Conservation (phyloP, 2,797 vertebrate genomes). For the Siniperca obscura region DNA sequence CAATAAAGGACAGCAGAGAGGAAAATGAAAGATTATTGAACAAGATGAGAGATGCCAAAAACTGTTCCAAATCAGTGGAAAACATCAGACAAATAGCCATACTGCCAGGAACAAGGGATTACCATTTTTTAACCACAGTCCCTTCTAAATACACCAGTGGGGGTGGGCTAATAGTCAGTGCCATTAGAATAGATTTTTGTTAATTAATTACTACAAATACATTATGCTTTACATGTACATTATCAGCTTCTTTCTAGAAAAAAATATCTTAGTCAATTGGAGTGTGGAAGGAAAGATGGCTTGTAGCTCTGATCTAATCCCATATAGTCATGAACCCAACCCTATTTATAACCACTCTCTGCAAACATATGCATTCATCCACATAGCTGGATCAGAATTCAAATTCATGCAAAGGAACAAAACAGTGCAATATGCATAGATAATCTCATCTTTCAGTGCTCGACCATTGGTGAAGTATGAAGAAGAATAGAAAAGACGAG, state of each 20-base stretch:
- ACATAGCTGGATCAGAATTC: background rate
- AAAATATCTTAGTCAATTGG: background rate
- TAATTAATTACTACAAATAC: background rate
- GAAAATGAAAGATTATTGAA: conserved; percentile 14
- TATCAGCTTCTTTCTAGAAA: background rate
- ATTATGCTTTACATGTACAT: background rate
- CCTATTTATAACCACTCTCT: background rate
- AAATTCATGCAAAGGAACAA: conserved; percentile 18
- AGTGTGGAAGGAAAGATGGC: background rate
- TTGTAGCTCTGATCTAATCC: background rate
- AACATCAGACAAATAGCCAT: background rate
- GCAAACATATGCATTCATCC: conserved; percentile 5
- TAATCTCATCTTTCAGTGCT: background rate
- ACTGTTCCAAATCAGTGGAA: background rate
- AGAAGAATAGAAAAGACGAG: background rate
- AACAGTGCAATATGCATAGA: background rate
- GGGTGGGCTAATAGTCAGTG: background rate
- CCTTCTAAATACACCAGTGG: background rate
- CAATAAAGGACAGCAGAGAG: background rate
- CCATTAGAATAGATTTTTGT: background rate
- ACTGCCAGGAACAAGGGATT: background rate
- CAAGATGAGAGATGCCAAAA: background rate
- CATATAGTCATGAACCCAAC: background rate
- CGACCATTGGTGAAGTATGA: background rate
- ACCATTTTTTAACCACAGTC: background rate